Percentiles rank a stretch among this genome's conserved stretches.
phyloP scores from a whole-genome alignment of 2,888 invertebrate species.

The Chironomus riparius region DNA sequence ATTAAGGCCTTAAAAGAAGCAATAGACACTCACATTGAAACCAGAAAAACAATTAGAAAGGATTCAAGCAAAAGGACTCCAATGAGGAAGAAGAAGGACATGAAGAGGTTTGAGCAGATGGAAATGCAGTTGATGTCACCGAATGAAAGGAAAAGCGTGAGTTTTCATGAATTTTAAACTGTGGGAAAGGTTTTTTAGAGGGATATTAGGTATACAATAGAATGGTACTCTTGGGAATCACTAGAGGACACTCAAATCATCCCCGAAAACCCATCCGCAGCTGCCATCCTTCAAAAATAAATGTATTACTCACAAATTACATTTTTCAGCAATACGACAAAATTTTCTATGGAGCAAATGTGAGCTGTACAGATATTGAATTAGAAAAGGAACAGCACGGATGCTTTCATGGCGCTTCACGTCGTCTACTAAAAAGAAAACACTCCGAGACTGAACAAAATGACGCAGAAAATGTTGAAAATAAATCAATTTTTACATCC shows the following conservation, averaged over 20 bases:
- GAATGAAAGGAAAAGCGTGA: conserved; percentile 44
- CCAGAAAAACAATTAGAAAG: conserved; percentile 52
- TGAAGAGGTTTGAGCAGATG: conserved; percentile 48
- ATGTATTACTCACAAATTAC: background rate
- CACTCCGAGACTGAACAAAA: conserved; percentile 10
- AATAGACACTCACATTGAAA: conserved; percentile 48
- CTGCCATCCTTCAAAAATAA: background rate
- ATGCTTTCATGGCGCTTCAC: conserved; percentile 7
- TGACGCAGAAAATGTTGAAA: background rate
- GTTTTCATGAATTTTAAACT: too few relatives aligned
- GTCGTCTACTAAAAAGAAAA: conserved; percentile 2
- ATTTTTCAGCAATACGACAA: conserved; percentile 12
- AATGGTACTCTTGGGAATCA: too few relatives aligned
- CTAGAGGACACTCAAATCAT: too few relatives aligned
- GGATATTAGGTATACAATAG: too few relatives aligned
- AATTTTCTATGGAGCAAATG: conserved; percentile 18
- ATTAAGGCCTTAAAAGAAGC: conserved; percentile 47
- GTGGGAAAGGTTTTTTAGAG: too few relatives aligned
- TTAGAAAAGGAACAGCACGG: background rate
- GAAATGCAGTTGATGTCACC: conserved; percentile 47
- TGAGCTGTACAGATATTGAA: conserved; percentile 12
- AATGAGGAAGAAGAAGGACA: conserved; percentile 48
- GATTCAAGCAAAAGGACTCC: conserved; percentile 55
- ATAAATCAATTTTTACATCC: conserved; percentile 13
- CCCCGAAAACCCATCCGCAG: too few relatives aligned